These are phyloP conservation scores for Hestina assimilis DNA, from an alignment of 1,140 invertebrate species.

Conservation along the genomic window DNA sequence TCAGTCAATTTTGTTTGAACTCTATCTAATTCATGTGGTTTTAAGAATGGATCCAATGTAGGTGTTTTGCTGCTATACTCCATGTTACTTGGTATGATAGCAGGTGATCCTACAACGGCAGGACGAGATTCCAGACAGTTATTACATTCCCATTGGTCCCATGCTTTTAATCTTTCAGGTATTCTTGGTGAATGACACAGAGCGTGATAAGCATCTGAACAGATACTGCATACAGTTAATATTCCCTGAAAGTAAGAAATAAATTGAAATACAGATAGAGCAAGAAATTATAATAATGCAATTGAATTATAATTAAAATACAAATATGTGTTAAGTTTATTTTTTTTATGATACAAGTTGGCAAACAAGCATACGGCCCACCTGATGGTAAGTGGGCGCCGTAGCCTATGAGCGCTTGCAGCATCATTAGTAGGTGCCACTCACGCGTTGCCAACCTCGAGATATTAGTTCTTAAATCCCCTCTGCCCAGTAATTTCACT, in stretches of 20 bases:
- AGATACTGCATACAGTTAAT: conserved; percentile 87
- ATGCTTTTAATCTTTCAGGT: conserved; percentile 75
- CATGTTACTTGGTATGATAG: conserved; percentile 48
- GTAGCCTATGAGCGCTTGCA: no score
- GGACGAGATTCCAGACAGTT: conserved; percentile 77
- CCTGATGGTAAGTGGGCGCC: no score
- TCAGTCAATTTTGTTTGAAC: conserved; percentile 54
- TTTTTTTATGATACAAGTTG: no score
- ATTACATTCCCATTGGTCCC: conserved; percentile 79
- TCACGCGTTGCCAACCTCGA: no score
- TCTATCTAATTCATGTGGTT: conserved; percentile 68
- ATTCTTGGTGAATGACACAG: conserved; percentile 85
- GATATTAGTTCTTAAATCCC: no score
- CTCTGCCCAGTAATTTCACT: no score
- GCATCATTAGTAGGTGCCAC: no score
- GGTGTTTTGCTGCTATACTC: conserved; percentile 47
- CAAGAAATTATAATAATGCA: conserved; percentile 17
- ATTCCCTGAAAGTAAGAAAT: conserved; percentile 77
- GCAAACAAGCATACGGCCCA: no score
- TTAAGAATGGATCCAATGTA: conserved; percentile 60
- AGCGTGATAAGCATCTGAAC: conserved; percentile 90
- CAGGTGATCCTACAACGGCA: conserved; percentile 53
- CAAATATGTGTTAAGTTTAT: not conserved
- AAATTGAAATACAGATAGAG: not conserved
- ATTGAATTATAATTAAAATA: conserved; percentile 66